Evolutionary conservation across 2,113 vertebrate species (phyloP).

Genomic region (Odocoileus hemionus): DNA sequence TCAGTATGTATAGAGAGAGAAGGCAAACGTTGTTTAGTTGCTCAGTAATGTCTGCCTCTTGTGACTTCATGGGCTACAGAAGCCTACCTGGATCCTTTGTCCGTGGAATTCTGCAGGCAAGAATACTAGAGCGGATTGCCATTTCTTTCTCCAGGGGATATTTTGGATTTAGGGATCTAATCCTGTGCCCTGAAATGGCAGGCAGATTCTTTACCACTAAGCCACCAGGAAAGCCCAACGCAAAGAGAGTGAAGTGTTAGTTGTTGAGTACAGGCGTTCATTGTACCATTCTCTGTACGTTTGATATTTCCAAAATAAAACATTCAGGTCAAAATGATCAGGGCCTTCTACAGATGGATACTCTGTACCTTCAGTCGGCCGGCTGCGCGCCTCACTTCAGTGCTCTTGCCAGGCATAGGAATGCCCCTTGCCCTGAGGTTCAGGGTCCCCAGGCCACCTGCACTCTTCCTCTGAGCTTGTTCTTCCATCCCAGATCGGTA

Average conservation of each 20-base stretch:
- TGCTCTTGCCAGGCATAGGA: neutral
- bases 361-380: neutral
- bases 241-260: neutral
- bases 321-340: neutral
- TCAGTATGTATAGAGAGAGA: neutral
- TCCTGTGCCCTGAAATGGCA: neutral
- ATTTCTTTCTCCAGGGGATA: neutral
- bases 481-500: accelerated
- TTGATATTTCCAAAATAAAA: slow-evolving; percentile 37
- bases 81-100: neutral
- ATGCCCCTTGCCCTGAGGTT: neutral
- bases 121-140: neutral
- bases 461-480: no score
- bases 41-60: neutral
- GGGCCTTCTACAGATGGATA: neutral
- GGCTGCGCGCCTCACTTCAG: neutral
- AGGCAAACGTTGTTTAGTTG: neutral
- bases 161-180: neutral
- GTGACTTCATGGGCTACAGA: neutral
- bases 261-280: neutral
- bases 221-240: neutral
- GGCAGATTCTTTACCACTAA: neutral
- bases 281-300: neutral
- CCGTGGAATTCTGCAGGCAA: neutral
- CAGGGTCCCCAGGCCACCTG: neutral